Evolutionary conservation across 2,888 invertebrate genomes (phyloP).

Genomic region (Atrina japonica): DNA sequence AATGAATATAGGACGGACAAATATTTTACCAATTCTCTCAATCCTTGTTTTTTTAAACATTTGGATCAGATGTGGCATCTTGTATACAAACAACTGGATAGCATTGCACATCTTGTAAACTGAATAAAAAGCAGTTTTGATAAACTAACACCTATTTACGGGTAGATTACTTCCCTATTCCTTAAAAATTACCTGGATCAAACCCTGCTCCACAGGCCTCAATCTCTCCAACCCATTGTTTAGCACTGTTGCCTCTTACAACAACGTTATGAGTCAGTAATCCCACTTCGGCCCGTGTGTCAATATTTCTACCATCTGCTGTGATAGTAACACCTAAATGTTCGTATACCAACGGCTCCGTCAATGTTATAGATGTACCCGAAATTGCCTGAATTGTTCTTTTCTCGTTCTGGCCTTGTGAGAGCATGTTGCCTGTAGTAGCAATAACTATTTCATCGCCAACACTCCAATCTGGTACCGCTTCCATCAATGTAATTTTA

Average conservation of each 20-base stretch:
- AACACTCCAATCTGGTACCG: conserved; percentile 54
- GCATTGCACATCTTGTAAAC: no score
- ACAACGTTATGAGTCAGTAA: conserved; percentile 74
- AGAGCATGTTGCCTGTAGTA: conserved; percentile 72
- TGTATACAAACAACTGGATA: no score
- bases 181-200: conserved; percentile 68
- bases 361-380: conserved; percentile 67
- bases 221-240: conserved; percentile 71
- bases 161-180: no score
- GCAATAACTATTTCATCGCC: conserved; percentile 77
- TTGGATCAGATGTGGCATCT: no score
- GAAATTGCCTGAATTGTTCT: conserved; percentile 65
- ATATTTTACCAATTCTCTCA: no score
- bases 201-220: conserved; percentile 76
- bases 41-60: no score
- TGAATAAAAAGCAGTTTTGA: no score
- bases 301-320: conserved; percentile 60
- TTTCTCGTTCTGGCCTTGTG: conserved; percentile 73
- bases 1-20: no score
- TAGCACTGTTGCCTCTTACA: conserved; percentile 70
- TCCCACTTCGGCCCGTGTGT: conserved; percentile 76
- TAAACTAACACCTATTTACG: no score
- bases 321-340: conserved; percentile 68
- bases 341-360: conserved; percentile 56
- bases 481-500: conserved; percentile 40